A percentile compares a stretch with the other conserved stretches of the same genome.
Evolutionary conservation across 2,888 invertebrate genomes (phyloP).

Genomic region (Gibbula magus): DNA sequence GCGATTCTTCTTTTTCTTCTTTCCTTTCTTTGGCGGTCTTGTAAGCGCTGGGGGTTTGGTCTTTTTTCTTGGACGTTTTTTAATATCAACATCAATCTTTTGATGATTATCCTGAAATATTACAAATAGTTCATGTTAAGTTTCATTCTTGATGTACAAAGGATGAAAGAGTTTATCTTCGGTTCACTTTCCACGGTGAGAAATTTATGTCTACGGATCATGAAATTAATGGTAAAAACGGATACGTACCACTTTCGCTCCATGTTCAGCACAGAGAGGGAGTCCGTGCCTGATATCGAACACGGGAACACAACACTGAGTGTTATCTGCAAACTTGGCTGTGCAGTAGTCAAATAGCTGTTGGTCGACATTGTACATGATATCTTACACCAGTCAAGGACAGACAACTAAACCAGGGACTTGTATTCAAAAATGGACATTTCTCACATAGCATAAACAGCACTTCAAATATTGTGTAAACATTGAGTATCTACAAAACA

Average conservation of each 20-base stretch:
- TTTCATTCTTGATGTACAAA: too few relatives aligned
- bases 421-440: background rate
- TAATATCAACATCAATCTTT: conserved; percentile 83
- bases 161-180: too few relatives aligned
- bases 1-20: conserved; percentile 80
- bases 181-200: too few relatives aligned
- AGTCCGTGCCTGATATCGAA: conserved; percentile 87
- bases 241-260: conserved; percentile 71
- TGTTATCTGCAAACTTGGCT: conserved; percentile 86
- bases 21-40: conserved; percentile 76
- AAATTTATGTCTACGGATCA: too few relatives aligned
- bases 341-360: conserved; percentile 87
- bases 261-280: conserved; percentile 89
- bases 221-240: background rate
- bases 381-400: conserved; percentile 77
- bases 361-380: conserved; percentile 90
- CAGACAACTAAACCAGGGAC: background rate
- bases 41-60: conserved; percentile 75
- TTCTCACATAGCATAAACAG: background rate
- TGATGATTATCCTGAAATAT: conserved; percentile 85
- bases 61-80: conserved; percentile 80
- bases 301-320: conserved; percentile 86
- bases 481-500: background rate
- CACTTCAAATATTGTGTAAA: background rate
- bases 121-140: too few relatives aligned